Evolutionary conservation across 2,888 invertebrate genomes (phyloP).

Genomic region (Mechanitis messenoides): DNA sequence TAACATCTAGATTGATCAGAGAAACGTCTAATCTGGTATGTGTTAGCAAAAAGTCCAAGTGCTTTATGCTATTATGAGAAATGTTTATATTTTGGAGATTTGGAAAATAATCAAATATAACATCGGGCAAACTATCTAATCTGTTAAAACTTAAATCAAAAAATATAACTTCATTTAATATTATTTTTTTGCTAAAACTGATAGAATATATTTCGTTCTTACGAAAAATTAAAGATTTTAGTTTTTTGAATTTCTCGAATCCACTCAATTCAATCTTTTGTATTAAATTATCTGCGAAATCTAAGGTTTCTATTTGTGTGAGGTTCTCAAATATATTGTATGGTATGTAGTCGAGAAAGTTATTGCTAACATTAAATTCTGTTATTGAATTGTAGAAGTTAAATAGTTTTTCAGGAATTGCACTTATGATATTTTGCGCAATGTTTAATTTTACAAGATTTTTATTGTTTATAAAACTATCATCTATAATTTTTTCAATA

Average conservation of each 20-base stretch:
- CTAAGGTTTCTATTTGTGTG: conserved; percentile 82
- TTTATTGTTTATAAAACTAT: conserved; percentile 84
- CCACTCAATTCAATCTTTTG: conserved; percentile 82
- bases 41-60: conserved; percentile 57
- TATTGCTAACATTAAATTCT: conserved; percentile 85
- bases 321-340: conserved; percentile 86
- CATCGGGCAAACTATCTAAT: conserved; percentile 51
- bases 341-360: conserved; percentile 84
- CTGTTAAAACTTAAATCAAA: conserved; percentile 66
- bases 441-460: conserved; percentile 84
- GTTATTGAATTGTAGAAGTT: conserved; percentile 81
- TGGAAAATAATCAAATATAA: conserved; percentile 63
- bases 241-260: conserved; percentile 55
- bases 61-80: conserved; percentile 60
- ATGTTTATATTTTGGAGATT: conserved; percentile 65
- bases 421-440: conserved; percentile 82
- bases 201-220: conserved; percentile 66
- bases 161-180: conserved; percentile 50
- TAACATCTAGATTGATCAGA: conserved; percentile 62
- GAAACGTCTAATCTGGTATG: conserved; percentile 49
- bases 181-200: conserved; percentile 55
- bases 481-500: conserved; percentile 80
- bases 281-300: conserved; percentile 81
- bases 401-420: conserved; percentile 81
- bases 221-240: conserved; percentile 58